A percentile compares a stretch with the other conserved stretches of the same genome.
Conservation (phyloP, 2,113 vertebrate species). For the Emydura subglobosa region DNA sequence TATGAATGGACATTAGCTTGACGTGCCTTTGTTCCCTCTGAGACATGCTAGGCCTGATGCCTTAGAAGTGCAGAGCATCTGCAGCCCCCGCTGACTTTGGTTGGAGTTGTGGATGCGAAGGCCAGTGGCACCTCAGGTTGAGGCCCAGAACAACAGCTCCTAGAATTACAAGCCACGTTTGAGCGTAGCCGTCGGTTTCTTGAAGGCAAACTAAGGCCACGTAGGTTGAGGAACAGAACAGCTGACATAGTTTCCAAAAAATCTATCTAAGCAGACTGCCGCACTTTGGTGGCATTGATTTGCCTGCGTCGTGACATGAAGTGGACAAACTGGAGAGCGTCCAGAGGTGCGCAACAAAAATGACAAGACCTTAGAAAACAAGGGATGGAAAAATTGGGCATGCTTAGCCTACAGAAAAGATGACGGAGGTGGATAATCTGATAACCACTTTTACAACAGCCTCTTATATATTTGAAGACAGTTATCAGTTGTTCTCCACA, state of each 20-base stretch:
- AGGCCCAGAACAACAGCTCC: background rate
- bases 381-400: background rate
- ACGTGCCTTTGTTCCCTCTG: background rate
- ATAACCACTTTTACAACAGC: background rate
- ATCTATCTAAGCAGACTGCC: background rate
- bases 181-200: background rate
- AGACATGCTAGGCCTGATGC: background rate
- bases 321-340: background rate
- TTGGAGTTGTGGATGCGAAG: too few species aligned
- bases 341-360: background rate
- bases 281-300: background rate
- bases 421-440: background rate
- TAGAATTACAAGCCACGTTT: background rate
- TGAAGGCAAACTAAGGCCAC: background rate
- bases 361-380: background rate
- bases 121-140: background rate
- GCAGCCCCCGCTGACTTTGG: background rate
- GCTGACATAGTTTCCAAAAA: background rate
- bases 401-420: background rate
- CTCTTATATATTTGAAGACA: too few species aligned
- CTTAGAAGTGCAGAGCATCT: background rate
- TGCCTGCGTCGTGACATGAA: background rate
- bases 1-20: background rate
- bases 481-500: background rate
- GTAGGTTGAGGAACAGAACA: background rate